Conservation (phyloP, 2,113 vertebrate genomes). For the Vidua chalybeata region DNA sequence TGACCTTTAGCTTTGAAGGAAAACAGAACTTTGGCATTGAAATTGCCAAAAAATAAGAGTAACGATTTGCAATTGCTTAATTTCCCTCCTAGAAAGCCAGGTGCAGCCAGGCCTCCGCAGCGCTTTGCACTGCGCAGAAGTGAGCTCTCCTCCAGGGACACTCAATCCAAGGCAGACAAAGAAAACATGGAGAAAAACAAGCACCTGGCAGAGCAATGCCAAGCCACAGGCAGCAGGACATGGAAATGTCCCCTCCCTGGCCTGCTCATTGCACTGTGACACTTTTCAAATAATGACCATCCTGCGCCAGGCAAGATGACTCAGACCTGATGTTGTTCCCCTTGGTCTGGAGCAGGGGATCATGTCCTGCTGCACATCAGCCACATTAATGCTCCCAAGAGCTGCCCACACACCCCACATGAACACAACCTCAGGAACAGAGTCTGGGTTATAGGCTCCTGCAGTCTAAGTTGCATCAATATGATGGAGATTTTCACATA, state of each 20-base stretch:
- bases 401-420: neutral
- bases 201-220: neutral
- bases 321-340: neutral
- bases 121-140: neutral
- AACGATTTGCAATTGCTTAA: slow-evolving; percentile 39
- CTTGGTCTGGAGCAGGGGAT: neutral
- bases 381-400: neutral
- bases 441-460: neutral
- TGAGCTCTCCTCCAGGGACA: slow-evolving; percentile 14
- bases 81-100: slow-evolving; percentile 40
- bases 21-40: slow-evolving; percentile 23
- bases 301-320: neutral
- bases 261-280: neutral
- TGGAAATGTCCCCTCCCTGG: neutral
- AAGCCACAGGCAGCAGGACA: neutral
- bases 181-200: neutral
- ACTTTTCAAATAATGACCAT: neutral
- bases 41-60: slow-evolving; percentile 31
- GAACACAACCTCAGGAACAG: fast-evolving
- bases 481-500: neutral
- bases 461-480: neutral
- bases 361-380: neutral
- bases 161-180: slow-evolving; percentile 15
- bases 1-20: slow-evolving; percentile 52
- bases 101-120: neutral